Evolutionary conservation across 2,113 vertebrate genomes (phyloP).

Genomic region (Capreolus pygargus): DNA sequence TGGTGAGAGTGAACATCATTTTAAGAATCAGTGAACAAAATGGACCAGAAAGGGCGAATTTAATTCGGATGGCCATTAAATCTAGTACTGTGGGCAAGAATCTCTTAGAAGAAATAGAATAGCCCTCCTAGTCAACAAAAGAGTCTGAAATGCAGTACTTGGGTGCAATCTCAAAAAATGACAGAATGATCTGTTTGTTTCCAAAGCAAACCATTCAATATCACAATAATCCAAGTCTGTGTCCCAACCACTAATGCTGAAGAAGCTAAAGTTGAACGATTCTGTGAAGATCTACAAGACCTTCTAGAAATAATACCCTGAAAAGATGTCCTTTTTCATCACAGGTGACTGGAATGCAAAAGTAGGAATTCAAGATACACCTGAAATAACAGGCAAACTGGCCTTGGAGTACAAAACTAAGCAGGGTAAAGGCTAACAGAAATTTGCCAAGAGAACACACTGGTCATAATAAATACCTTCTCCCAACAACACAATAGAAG

Average conservation of each 20-base stretch:
- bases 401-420: neutral
- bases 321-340: neutral
- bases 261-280: neutral
- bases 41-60: too few relatives aligned
- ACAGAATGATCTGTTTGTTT: neutral
- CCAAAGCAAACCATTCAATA: neutral
- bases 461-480: neutral
- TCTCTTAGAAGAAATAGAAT: neutral
- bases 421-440: neutral
- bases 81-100: neutral
- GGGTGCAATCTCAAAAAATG: neutral
- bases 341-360: neutral
- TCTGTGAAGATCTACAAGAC: neutral
- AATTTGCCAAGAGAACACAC: neutral
- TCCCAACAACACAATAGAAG: neutral
- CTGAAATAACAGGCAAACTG: neutral
- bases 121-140: neutral
- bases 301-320: neutral
- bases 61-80: neutral
- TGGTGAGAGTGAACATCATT: too few relatives aligned
- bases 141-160: neutral
- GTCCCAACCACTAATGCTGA: rapidly evolving
- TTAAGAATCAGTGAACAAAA: too few relatives aligned
- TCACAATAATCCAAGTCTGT: neutral
- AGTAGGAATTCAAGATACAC: neutral